phyloP scores from a whole-genome alignment of 2,888 invertebrate species.

The Coecobrya sp. region DNA sequence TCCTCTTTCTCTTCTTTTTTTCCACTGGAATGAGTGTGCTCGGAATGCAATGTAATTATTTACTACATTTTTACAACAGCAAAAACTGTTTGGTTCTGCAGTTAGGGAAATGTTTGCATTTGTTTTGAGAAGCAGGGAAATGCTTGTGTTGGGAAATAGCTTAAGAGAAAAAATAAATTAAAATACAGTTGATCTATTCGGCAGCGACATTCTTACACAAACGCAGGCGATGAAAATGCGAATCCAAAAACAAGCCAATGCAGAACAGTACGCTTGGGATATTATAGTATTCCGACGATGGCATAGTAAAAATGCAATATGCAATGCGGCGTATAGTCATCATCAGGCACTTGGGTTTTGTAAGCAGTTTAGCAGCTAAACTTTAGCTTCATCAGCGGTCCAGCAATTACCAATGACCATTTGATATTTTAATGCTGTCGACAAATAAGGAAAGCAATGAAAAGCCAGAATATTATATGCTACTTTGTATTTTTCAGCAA shows the following conservation, averaged over 20 bases:
- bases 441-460: background rate
- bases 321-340: background rate
- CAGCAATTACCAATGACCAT: conserved; percentile 9
- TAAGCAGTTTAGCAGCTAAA: conserved; percentile 11
- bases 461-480: background rate
- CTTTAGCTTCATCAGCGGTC: no score
- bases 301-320: background rate
- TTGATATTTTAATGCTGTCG: background rate
- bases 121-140: conserved; percentile 18
- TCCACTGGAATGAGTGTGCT: conserved; percentile 55
- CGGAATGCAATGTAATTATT: conserved; percentile 74
- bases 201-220: conserved; percentile 18
- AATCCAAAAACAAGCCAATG: conserved; percentile 10
- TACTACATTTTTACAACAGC: conserved; percentile 63
- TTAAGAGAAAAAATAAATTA: conserved; percentile 33
- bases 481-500: background rate
- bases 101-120: conserved; percentile 1
- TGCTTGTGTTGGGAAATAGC: background rate
- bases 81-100: background rate
- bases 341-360: background rate
- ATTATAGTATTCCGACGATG: background rate
- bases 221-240: background rate
- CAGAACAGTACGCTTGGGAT: background rate
- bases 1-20: conserved; percentile 14
- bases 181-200: background rate